Base-by-base conservation (phyloP, 2,888 invertebrate genomes). In the Hydroisotoma schaefferi region DNA sequence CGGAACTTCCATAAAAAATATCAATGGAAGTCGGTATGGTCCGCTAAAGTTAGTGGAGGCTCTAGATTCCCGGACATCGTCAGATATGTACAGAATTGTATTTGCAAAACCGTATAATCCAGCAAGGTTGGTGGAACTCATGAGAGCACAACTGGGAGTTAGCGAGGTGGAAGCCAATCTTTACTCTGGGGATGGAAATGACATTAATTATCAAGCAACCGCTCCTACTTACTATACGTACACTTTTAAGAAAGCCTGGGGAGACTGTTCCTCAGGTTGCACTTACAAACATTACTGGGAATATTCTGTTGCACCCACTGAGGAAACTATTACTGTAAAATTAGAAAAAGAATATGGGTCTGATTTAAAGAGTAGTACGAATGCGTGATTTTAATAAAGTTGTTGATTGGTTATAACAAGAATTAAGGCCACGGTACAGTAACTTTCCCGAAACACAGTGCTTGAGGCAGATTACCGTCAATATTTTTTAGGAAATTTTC, bases 71-170 rank as follows among this genome's bases (percentile, higher is more conserved):
- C n/a, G n/a, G 10, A 57, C 43, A 18, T 33, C 57, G 1, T 2
- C 46, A 2, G 57, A 57, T 15, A 49, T 63, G 2, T 65, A 57
- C 38, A 51, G 61, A 51, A 33, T 69, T 2, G 53, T 63, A 2
- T 69, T 69, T 33, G 58, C 65, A 4, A 57, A 55, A 20, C 65
- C 65, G 1, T 69, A 67, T 40, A 63, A 69, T 59, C 67, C 69
- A 1, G 61, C 63, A 1, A 51, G 54, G 44, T 49, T 69, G 18
- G 58, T 62, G 12, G 63, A 63, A 44, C 57, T 51, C 51, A 46
- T 69, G n/a, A 6, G 40, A 12, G 46, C 48, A 51, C 28, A 56
- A 5, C 61, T 65, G 23, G 69, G 61, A 46, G 48, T 69, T 26
- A 51, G 49, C 10, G 56, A 67, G 20, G 60, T 58, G n/a, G 67